Base-by-base conservation (phyloP, 2,113 vertebrate genomes). In the Pseudorasbora parva region DNA sequence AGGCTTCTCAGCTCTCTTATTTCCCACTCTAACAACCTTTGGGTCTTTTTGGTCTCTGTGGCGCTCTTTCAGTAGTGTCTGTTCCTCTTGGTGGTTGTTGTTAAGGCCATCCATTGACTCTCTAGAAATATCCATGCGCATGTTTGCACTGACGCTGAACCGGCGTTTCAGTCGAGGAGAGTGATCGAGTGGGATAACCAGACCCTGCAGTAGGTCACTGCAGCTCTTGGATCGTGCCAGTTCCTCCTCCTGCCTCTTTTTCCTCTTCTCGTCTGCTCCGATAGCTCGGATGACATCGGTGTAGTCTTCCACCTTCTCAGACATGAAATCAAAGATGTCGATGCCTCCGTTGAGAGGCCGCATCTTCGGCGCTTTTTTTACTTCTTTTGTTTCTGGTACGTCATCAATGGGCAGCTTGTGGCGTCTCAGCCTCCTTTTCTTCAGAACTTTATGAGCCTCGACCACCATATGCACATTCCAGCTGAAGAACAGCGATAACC, bases 391-490 rank as follows among this genome's bases (percentile, higher is more conserved):
- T 8, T 90, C 4, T 89, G 92, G 7, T 93, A 93, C 19, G 27
- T 91, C 92, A 27, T 94, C 91, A n/a, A 93, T 89, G 23, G 93
- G 90, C 33, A 93, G 91, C 84, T 93, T 95, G 77, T 96, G 93
- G 88, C 93, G 93, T 90, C 93, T 94, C 79, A 95, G 95, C 60
- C 96, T 94, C 85, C 97, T 92, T 91, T 97, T 98, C 93, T 96
- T 98, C 2, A 99, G 93, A 82, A 97, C 97, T 90, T 98, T 97
- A 91, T 97, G 96, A 45, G 97, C 97, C 84, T 97, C 93, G 51
- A 99, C 97, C 30, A 99, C 98, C 98, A 99, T 99, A 93, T 98
- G 95, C 84, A 99, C 98, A 0, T 99, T 99, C 98, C 98, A 99
- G 90, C 97, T 99, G 88, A 99, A 97, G 89, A 99, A 99, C 15